phyloP scores from a whole-genome alignment of 2,888 invertebrate genomes.

The Drosophila setosimentum region DNA sequence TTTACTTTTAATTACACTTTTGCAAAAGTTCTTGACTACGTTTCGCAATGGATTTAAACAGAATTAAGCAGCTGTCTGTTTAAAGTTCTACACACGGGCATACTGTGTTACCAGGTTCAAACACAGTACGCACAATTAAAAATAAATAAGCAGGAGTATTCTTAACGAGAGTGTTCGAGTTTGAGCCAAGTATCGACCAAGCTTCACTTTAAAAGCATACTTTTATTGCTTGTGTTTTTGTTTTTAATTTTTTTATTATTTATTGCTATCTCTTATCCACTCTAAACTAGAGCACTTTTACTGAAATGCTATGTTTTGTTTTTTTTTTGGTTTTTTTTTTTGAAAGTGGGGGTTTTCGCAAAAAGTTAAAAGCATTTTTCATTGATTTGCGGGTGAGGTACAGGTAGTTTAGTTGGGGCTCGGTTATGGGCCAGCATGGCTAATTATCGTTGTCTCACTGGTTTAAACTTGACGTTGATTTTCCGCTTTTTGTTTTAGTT shows the following conservation, averaged over 20 bases:
- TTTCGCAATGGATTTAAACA: slow-evolving; percentile 8
- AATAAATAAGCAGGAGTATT: background rate
- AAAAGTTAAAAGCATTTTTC: slow-evolving; percentile 49
- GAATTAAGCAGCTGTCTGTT: slow-evolving; percentile 1
- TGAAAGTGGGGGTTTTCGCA: background rate
- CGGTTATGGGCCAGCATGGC: slow-evolving; percentile 15
- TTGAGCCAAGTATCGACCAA: background rate
- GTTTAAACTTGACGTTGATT: slow-evolving; percentile 34
- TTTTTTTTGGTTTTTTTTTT: slow-evolving; percentile 6
- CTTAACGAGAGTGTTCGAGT: background rate
- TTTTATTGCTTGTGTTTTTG: too few species aligned
- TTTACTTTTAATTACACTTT: slow-evolving; percentile 54
- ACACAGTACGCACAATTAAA: background rate
- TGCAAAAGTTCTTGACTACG: slow-evolving; percentile 17
- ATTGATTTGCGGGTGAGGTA: slow-evolving; percentile 28
- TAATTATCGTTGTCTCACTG: slow-evolving; percentile 30
- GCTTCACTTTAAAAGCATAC: background rate
- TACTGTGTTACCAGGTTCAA: background rate
- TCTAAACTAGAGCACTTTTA: background rate
- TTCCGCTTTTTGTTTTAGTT: background rate
- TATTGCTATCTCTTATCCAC: background rate
- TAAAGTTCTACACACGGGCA: background rate
- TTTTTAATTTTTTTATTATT: background rate
- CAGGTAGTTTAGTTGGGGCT: background rate
- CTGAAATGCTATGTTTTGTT: background rate